Percentiles rank a stretch among this genome's conserved stretches.
Conservation (phyloP, 2,113 vertebrate genomes). For the Trogon melanurus region DNA sequence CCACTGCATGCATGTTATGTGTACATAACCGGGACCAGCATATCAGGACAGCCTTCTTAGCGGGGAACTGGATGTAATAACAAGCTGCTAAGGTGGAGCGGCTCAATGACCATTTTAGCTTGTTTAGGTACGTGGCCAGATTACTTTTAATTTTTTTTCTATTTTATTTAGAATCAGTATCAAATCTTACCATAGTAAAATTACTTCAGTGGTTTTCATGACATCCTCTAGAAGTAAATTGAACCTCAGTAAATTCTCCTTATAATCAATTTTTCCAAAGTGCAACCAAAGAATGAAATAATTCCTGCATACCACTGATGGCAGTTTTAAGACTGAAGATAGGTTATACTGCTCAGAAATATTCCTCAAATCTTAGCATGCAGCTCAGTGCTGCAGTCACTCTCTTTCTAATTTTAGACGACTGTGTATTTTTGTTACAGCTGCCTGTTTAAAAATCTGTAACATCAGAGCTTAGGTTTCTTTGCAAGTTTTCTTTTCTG, state of each 20-base stretch:
- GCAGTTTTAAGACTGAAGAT: neutral
- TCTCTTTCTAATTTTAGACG: neutral
- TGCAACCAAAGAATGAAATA: neutral
- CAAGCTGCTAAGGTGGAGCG: neutral
- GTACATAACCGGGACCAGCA: neutral
- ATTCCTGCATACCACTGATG: neutral
- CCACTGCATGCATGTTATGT: neutral
- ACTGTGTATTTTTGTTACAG: neutral
- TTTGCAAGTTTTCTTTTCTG: neutral
- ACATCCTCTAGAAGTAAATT: neutral
- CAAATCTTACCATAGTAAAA: neutral
- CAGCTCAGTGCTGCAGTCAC: neutral
- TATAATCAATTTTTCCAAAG: neutral
- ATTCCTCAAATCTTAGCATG: neutral
- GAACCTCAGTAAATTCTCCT: neutral
- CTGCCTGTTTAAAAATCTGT: neutral
- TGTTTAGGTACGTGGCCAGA: neutral
- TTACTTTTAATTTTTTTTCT: neutral
- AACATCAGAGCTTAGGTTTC: neutral
- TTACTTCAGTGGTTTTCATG: neutral
- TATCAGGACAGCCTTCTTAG: neutral
- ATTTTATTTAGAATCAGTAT: neutral
- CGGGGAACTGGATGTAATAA: neutral
- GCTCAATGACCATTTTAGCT: neutral
- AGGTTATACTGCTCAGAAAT: neutral